Percentiles rank a stretch among this genome's conserved stretches.
Evolutionary conservation across 2,113 vertebrate species (phyloP).

Genomic region (Cryptotis parvus): DNA sequence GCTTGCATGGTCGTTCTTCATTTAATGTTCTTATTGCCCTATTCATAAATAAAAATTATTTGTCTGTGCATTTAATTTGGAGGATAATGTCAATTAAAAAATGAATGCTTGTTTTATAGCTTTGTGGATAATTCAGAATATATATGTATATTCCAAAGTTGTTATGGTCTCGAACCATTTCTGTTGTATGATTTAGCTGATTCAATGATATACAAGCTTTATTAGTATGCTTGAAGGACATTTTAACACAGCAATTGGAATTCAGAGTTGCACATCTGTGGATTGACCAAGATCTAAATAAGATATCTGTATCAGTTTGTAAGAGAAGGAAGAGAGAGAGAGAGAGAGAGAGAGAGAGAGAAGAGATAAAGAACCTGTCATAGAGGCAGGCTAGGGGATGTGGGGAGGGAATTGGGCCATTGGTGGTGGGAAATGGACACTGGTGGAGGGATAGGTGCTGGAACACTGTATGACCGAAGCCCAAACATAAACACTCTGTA

Average conservation of each 20-base stretch:
- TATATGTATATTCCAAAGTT: conserved; percentile 34
- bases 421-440: no score
- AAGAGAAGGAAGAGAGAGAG: no score
- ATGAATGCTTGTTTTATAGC: conserved; percentile 51
- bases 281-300: conserved; percentile 64
- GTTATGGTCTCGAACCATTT: not conserved
- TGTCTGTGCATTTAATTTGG: not conserved
- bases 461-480: no score
- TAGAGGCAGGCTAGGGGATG: no score
- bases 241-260: conserved; percentile 49
- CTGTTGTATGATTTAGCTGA: not conserved
- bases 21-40: conserved; percentile 11
- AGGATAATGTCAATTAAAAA: conserved; percentile 51
- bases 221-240: conserved; percentile 63
- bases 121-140: conserved; percentile 52
- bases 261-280: conserved; percentile 41
- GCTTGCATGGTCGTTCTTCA: no score
- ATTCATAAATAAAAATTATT: conserved; percentile 53
- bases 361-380: no score
- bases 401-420: no score
- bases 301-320: conserved; percentile 30
- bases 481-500: no score
- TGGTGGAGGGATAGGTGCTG: no score
- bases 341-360: no score
- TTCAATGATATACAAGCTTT: conserved; percentile 16